Evolutionary conservation across 2,888 invertebrate species (phyloP), one percentile per base, ranked within the genome.

Genomic region (Spisula subtruncata): DNA sequence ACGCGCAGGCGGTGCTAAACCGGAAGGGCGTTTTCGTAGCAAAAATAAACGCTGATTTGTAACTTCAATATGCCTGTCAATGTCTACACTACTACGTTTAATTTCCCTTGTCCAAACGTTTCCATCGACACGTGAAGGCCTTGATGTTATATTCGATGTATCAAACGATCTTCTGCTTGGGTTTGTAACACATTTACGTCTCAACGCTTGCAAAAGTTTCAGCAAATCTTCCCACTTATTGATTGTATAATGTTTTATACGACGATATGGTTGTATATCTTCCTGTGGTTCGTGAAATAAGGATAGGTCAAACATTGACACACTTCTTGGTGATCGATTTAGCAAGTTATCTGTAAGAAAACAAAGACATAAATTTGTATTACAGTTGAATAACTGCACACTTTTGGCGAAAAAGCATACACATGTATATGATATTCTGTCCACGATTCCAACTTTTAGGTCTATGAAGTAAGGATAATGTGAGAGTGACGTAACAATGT

Each of bases 1-100:
- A 60, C 88, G 84, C 48, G 87, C 51, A 20, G 88, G 88, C 4
- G 88, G 88, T 10, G 88, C n/a, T 25, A 88, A 66, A 25, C 83
- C 83, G 1, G 87, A 83, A 20, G 71, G 51, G 1, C 87, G 66
- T 54, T 87, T 87, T 10, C 46, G 2, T 32, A 32, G 35, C 35
- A 16, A 35, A 18, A 32, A 75, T 18, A 35, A 14, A 10, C 32
- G 32, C 1, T 32, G 75, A 16, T 18, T 32, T 14, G 18, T 35
- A 16, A 16, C 29, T 75, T 75, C 75, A 32, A 75, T 32, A 75
- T 75, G 75, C 5, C 18, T 20, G 16, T 35, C 75, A 35, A 75
- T 35, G 35, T 32, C 32, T 2, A 25, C 29, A 35, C 35, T 75
- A 35, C 20, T 75, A 5, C 35, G 32, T 75, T 75, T 20, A 35